Base-by-base conservation (phyloP, 2,888 invertebrate genomes). In the Drosophila lacicola region DNA sequence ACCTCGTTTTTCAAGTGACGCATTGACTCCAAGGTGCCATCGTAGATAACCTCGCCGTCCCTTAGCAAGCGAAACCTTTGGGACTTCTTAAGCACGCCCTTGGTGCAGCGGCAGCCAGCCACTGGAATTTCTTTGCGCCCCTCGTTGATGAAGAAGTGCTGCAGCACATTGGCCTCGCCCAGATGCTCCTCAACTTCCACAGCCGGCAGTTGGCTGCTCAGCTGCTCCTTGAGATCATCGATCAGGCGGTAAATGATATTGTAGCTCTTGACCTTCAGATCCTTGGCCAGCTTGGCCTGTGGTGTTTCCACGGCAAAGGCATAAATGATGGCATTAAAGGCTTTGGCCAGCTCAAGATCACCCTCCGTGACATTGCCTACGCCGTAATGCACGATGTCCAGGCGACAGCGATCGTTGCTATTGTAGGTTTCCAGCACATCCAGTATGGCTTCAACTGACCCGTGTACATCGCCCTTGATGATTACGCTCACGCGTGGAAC, bases 161-260 rank as follows among this genome's bases (percentile, higher is more conserved):
- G 96, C 14, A 97, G 91, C 2, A 99, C 96, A 83, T 95, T 95
- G 1, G 98, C 98, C 93, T 97, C 96, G 0, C 97, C 98, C 56
- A 97, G 70, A 36, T 96, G 77, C 87, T 97, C 96, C 91, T 98
- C 97, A 10, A 95, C 95, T 77, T 96, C 95, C 49, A 94, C 90
- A 29, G 93, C 90, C 0, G 98, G 98, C 83, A 99, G 93, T 86
- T 94, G 93, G 1, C 92, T 92, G 81, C 94, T 96, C 56, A 99
- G 94, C 92, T 97, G 96, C 49, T 94, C 94, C 88, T 96, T 97
- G 0, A 99, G 92, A 90, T 98, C 96, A 83, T 99, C 98, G 14
- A 99, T 95, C 68, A 99, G 93, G 74, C 96, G 95, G 93, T 99
- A 99, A 81, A 99, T 99, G 33, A 99, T 95, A 92, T 98, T 98